Evolutionary conservation across 1,140 invertebrate genomes (phyloP).

Genomic region (Grapholita molesta): DNA sequence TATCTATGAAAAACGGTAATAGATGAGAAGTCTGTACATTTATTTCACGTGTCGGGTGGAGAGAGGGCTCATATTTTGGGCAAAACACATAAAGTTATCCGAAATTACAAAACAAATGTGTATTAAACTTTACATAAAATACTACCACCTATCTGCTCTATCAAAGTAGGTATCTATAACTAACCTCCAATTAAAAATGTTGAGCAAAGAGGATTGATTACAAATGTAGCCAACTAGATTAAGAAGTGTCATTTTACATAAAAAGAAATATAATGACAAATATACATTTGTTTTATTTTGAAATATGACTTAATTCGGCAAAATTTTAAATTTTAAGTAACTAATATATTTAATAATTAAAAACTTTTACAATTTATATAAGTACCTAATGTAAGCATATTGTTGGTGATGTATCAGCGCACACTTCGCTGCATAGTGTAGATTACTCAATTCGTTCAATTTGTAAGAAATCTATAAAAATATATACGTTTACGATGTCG

Average conservation of each 20-base stretch:
- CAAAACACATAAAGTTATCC: no score
- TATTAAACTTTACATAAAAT: no score
- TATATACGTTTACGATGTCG: conserved; percentile 38
- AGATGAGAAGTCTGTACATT: no score
- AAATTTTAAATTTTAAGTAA: conserved; percentile 52
- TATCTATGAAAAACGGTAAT: no score
- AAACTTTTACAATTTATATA: neutral
- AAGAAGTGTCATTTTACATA: neutral
- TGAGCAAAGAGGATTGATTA: neutral
- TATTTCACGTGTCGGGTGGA: no score
- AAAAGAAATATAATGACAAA: conserved; percentile 16
- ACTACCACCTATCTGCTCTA: no score
- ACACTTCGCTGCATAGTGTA: neutral
- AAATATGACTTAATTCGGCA: conserved; percentile 32
- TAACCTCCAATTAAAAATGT: neutral
- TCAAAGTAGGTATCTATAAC: no score
- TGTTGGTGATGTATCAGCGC: conserved; percentile 19
- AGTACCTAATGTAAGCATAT: neutral
- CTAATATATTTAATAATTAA: conserved; percentile 20
- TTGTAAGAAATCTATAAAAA: neutral
- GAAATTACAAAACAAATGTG: no score
- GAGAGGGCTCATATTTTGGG: no score
- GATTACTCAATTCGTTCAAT: no score
- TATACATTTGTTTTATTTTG: neutral
- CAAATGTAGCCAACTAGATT: neutral